phyloP scores from a whole-genome alignment of 2,888 invertebrate species.

The Mythimna pallens region DNA sequence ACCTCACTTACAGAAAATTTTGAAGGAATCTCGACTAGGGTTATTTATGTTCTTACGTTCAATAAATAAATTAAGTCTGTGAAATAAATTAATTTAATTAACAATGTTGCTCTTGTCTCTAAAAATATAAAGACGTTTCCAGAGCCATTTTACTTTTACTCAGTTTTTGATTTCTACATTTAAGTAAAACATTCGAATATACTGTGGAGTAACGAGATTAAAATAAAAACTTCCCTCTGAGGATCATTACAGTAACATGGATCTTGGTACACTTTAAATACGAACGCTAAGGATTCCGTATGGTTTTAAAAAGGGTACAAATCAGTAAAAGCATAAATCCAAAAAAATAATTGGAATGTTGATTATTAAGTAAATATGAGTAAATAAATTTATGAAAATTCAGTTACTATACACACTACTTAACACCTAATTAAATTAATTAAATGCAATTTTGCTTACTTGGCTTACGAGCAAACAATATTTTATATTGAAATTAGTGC shows the following conservation, averaged over 20 bases:
- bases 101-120: conserved; percentile 12
- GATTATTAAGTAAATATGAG: too few relatives aligned
- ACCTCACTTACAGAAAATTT: not conserved
- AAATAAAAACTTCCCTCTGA: conserved; percentile 51
- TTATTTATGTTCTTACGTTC: conserved; percentile 5
- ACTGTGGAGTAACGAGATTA: conserved; percentile 29
- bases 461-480: too few relatives aligned
- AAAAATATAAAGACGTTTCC: conserved; percentile 16
- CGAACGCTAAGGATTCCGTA: conserved; percentile 24
- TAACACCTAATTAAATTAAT: too few relatives aligned
- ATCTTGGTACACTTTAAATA: not conserved
- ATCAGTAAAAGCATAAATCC: too few relatives aligned
- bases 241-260: conserved; percentile 12
- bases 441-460: too few relatives aligned
- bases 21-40: not conserved
- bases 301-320: not conserved
- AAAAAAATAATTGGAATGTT: too few relatives aligned
- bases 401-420: too few relatives aligned
- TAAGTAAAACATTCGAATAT: conserved; percentile 23
- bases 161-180: conserved; percentile 34
- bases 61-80: conserved; percentile 11
- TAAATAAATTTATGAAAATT: too few relatives aligned
- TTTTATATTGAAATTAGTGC: too few relatives aligned
- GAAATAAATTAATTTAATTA: conserved; percentile 32
- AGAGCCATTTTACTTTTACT: not conserved